These are phyloP conservation scores for Polyploca ridens DNA, from an alignment of 2,888 invertebrate genomes.

Conservation along the genomic window DNA sequence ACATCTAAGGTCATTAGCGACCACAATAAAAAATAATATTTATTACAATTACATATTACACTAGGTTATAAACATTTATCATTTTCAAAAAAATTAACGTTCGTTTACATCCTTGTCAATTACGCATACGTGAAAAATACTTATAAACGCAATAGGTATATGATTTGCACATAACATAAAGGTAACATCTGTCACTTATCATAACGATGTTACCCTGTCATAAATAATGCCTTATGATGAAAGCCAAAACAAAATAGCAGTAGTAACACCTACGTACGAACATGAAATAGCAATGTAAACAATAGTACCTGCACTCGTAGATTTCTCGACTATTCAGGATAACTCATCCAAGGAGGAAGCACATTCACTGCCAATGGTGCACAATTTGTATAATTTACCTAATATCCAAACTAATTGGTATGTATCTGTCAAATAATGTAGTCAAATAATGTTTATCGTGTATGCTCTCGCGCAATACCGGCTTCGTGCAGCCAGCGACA, in stretches of 20 bases:
- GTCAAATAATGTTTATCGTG: constrained; percentile 56
- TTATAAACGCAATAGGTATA: neutral
- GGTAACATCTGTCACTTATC: constrained; percentile 13
- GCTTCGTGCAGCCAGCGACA: constrained; percentile 59
- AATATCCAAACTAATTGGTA: constrained; percentile 46
- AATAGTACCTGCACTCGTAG: constrained; percentile 76
- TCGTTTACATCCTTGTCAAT: too few species aligned
- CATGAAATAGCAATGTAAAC: constrained; percentile 57
- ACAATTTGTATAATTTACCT: constrained; percentile 50
- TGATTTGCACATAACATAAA: constrained; percentile 19
- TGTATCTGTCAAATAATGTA: constrained; percentile 37
- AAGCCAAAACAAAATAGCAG: constrained; percentile 45
- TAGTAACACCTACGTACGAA: constrained; percentile 23
- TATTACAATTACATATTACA: too few species aligned
- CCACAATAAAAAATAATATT: too few species aligned
- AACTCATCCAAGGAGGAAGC: constrained; percentile 57
- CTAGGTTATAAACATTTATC: too few species aligned
- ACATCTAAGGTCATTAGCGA: too few species aligned
- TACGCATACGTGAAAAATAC: too few species aligned
- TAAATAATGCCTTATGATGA: constrained; percentile 16
- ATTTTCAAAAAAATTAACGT: too few species aligned
- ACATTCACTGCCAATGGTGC: constrained; percentile 66
- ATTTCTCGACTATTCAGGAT: constrained; percentile 62
- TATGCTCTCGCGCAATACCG: constrained; percentile 70
- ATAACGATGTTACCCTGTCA: constrained; percentile 3